Base-by-base conservation (phyloP, 2,797 vertebrate species). In the Oceanodroma leucorhoa region DNA sequence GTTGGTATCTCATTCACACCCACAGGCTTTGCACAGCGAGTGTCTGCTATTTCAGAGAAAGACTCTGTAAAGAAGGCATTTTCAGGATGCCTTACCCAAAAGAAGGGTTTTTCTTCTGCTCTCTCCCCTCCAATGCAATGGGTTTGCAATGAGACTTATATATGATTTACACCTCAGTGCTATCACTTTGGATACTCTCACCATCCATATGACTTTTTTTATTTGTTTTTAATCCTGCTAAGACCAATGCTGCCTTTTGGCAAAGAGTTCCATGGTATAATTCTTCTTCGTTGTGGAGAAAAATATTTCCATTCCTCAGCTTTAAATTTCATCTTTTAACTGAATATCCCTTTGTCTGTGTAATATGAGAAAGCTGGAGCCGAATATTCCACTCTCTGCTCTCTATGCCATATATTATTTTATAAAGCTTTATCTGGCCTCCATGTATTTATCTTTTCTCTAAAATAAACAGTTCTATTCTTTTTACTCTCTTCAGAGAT, bases 291-390 rank as follows among this genome's bases (percentile, higher is more conserved):
- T 75, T 95, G 55, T 19, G 38, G 45, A 94, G 88, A 89, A n/a
- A 93, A 96, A 87, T 90, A 92, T 87, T 94, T 89, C 78, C 60
- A 86, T 83, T 91, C 40, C 58, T 62, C 30, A 80, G 53, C 30
- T 93, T 78, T 90, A 89, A 90, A 82, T 93, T 90, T 92, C 60
- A 50, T 89, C 66, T 90, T 94, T 93, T 81, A 90, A 90, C 75
- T 85, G 67, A 93, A 83, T 90, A 90, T 90, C 50, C 8, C 11
- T 94, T 94, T 92, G 70, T 88, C 83, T 87, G n/a, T 85, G 81
- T 93, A 96, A 95, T 69, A 87, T 61, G 78, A 89, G 95, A 94
- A 96, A 94, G 55, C 16, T 3, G 2, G 38, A 90, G 69, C 16
- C 88, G 45, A 94, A 80, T 95, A 93, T 90, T 87, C 83, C 22